These are phyloP conservation scores for Crypturellus tataupa DNA, from an alignment of 2,797 vertebrate species.

Conservation along the genomic window DNA sequence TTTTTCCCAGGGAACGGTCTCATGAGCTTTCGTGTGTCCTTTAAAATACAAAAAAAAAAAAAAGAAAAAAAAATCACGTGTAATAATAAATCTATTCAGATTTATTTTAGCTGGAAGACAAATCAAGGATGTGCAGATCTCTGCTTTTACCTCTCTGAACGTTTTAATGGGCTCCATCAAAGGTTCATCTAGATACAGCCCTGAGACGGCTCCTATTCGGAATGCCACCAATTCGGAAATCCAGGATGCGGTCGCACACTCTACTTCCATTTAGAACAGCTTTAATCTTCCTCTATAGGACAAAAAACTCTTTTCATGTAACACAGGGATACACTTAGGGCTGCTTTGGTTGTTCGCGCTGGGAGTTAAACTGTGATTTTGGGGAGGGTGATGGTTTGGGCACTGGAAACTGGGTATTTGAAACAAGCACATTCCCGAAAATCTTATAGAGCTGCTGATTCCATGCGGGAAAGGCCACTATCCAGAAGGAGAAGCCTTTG, in stretches of 20 bases:
- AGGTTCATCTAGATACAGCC: constrained; percentile 57
- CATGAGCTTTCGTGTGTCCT: constrained; percentile 54
- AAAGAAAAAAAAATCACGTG: constrained; percentile 10
- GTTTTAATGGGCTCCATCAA: constrained; percentile 47
- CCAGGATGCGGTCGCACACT: constrained; percentile 32
- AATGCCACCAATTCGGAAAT: constrained; percentile 56
- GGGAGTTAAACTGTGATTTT: background rate
- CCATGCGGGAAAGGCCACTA: background rate
- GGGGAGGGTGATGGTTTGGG: background rate
- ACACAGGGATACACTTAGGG: background rate
- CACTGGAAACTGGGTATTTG: background rate
- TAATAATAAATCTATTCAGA: constrained; percentile 54
- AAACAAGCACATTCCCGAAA: background rate
- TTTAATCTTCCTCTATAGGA: constrained; percentile 52
- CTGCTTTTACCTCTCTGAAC: constrained; percentile 16
- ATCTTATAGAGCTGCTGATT: background rate
- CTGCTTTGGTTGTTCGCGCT: background rate
- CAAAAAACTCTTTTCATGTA: background rate
- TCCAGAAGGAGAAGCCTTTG: too few relatives aligned
- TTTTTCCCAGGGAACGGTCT: background rate
- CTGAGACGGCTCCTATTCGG: constrained; percentile 41
- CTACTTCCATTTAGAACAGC: constrained; percentile 47
- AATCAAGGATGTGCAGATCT: constrained; percentile 61
- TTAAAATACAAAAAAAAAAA: constrained; percentile 58
- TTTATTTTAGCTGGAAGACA: constrained; percentile 68